Evolutionary conservation across 53 echinoderm and acorn worm species (phyloP).

Genomic region (Antedon mediterranea): DNA sequence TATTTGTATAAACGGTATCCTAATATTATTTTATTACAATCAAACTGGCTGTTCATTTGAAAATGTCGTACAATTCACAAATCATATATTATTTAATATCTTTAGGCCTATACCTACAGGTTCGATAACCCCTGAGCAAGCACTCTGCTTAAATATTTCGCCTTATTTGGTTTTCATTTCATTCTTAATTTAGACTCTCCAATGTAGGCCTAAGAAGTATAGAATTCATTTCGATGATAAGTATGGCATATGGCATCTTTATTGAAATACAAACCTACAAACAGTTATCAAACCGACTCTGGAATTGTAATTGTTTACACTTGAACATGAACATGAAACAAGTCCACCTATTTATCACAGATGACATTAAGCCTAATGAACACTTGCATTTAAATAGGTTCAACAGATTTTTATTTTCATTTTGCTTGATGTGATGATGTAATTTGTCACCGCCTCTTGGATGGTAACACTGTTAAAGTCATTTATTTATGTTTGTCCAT

Average conservation of each 20-base stretch:
- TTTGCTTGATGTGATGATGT: not conserved
- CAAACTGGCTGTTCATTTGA: too few relatives aligned
- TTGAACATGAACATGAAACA: not conserved
- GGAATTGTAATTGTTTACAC: not conserved
- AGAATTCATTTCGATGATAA: not conserved
- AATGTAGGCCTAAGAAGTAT: not conserved
- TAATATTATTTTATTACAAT: too few relatives aligned
- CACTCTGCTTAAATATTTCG: too few relatives aligned
- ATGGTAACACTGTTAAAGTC: not conserved
- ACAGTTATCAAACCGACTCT: not conserved
- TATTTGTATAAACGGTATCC: too few relatives aligned
- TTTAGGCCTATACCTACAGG: too few relatives aligned
- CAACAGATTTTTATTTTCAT: not conserved
- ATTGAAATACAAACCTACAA: not conserved
- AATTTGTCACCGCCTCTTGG: not conserved
- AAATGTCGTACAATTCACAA: too few relatives aligned
- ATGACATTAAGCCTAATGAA: not conserved
- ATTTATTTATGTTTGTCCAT: not conserved
- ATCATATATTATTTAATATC: too few relatives aligned
- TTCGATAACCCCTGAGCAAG: too few relatives aligned
- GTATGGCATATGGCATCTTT: not conserved
- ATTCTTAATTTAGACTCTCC: too few relatives aligned
- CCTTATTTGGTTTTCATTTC: too few relatives aligned
- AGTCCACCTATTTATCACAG: not conserved
- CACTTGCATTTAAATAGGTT: not conserved